Evolutionary conservation across 2,797 vertebrate genomes (phyloP).

Genomic region (Halcyon leucocephala): DNA sequence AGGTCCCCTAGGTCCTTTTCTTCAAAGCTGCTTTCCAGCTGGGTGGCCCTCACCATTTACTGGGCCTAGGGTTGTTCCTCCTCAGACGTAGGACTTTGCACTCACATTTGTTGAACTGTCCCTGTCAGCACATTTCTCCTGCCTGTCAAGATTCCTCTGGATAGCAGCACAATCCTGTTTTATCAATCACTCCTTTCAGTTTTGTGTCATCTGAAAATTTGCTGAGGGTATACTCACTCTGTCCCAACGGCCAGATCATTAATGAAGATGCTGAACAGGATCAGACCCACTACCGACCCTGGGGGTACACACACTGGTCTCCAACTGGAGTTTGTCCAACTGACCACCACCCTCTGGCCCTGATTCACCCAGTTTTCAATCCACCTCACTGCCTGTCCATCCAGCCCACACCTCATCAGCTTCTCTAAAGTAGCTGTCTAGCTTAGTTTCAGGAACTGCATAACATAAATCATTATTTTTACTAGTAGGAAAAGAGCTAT

Average conservation of each 20-base stretch:
- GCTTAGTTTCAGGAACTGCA: background rate
- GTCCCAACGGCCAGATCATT: background rate
- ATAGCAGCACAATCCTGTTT: background rate
- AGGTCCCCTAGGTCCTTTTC: background rate
- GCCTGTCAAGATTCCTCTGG: background rate
- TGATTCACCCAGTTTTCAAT: background rate
- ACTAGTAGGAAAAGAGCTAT: background rate
- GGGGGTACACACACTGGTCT: background rate
- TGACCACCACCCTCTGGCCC: background rate
- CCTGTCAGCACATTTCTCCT: background rate
- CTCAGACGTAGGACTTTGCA: background rate
- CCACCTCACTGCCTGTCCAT: background rate
- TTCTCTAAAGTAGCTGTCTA: background rate
- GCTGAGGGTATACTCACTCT: background rate
- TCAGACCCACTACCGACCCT: background rate
- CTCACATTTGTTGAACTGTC: background rate
- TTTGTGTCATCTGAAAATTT: background rate
- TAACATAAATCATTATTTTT: conserved; percentile 4
- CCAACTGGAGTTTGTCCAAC: background rate
- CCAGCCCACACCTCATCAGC: background rate
- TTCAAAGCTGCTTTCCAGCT: background rate
- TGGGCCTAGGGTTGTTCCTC: background rate
- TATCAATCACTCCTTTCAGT: background rate
- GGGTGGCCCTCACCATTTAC: background rate
- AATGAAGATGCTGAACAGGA: background rate